phyloP scores from a whole-genome alignment of 2,888 invertebrate genomes.

The Hypena proboscidalis region DNA sequence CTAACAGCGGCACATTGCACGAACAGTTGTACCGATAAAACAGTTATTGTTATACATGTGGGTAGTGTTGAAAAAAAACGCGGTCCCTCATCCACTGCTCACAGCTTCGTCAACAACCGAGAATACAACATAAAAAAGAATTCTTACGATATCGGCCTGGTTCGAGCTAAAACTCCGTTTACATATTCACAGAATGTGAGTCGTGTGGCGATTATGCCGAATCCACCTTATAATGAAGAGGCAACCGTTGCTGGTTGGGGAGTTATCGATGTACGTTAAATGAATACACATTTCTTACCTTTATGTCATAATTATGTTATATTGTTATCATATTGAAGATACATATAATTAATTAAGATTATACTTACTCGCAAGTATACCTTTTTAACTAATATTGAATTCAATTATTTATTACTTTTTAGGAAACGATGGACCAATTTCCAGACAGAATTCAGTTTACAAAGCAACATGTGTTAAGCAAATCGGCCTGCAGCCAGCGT shows the following conservation, averaged over 20 bases:
- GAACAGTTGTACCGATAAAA: not conserved
- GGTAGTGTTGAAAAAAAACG: constrained; percentile 8
- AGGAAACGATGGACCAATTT: too few relatives aligned
- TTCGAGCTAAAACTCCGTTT: constrained; percentile 18
- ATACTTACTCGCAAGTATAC: too few relatives aligned
- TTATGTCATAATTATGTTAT: too few relatives aligned
- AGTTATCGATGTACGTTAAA: constrained; percentile 39
- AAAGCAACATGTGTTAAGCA: not conserved
- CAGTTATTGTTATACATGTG: not conserved
- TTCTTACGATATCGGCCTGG: constrained; percentile 47
- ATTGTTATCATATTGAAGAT: too few relatives aligned
- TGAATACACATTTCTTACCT: too few relatives aligned
- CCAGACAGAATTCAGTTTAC: not conserved
- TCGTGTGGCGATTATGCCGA: constrained; percentile 29
- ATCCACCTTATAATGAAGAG: constrained; percentile 10
- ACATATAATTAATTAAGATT: too few relatives aligned
- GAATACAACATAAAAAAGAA: constrained; percentile 20
- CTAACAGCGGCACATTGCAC: constrained; percentile 38
- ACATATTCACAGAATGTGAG: constrained; percentile 26
- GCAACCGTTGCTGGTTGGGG: constrained; percentile 45
- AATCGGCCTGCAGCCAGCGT: not conserved
- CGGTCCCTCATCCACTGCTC: not conserved
- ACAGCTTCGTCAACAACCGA: constrained; percentile 38
- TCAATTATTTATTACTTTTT: too few relatives aligned
- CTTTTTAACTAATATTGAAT: too few relatives aligned